These are phyloP conservation scores for Planiliza haematocheilus DNA, from an alignment of 2,113 vertebrate genomes.

Conservation along the genomic window DNA sequence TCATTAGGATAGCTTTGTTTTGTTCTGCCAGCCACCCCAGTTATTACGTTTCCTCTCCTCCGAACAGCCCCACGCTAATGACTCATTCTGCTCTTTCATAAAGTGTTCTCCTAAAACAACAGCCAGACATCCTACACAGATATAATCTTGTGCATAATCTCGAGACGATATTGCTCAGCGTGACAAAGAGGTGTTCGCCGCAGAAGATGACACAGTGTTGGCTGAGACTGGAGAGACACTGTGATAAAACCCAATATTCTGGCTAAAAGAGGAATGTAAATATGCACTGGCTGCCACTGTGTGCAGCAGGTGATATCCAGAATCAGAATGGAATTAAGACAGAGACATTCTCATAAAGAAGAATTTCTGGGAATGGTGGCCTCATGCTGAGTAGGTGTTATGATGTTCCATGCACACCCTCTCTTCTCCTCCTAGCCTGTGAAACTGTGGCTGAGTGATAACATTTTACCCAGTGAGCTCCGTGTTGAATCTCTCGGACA, in stretches of 20 bases:
- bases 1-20: conserved; percentile 64
- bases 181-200: neutral
- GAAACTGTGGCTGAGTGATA: conserved; percentile 60
- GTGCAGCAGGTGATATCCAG: neutral
- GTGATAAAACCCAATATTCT: conserved; percentile 13
- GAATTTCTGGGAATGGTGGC: neutral
- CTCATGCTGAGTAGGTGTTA: conserved; percentile 48
- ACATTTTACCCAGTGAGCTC: conserved; percentile 53
- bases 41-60: conserved; percentile 59
- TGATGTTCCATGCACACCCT: conserved; percentile 32
- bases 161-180: conserved; percentile 15
- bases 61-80: conserved; percentile 44
- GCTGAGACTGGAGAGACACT: neutral
- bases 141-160: conserved; percentile 12
- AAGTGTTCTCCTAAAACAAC: conserved; percentile 42
- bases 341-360: conserved; percentile 9
- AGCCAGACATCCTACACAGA: conserved; percentile 13
- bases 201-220: neutral
- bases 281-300: conserved; percentile 3
- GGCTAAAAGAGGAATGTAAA: neutral
- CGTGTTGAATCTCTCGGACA: conserved; percentile 40
- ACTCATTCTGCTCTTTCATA: conserved; percentile 43
- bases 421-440: conserved; percentile 18
- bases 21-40: conserved; percentile 39
- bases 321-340: conserved; percentile 6